Evolutionary conservation across 2,888 invertebrate species (phyloP).

Genomic region (Dryobota labecula): DNA sequence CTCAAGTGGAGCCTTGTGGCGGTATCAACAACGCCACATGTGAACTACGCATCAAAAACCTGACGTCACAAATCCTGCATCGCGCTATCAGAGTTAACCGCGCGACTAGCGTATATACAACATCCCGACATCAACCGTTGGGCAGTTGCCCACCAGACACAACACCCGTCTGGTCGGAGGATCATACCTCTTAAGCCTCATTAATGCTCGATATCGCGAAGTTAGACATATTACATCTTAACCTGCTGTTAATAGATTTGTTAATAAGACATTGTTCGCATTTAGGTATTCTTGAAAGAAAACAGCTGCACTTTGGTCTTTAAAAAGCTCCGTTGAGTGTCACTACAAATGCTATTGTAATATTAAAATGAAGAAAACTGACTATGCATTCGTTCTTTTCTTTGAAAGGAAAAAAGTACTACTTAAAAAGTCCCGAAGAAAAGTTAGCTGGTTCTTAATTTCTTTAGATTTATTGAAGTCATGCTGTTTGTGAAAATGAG

Average conservation of each 20-base stretch:
- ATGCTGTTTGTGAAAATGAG: conserved; percentile 14
- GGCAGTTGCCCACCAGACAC: too few species aligned
- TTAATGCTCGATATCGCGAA: conserved; percentile 19
- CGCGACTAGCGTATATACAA: too few species aligned
- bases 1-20: conserved; percentile 4
- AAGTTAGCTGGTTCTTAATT: conserved; percentile 39
- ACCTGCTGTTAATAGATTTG: not conserved
- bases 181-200: too few species aligned
- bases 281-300: not conserved
- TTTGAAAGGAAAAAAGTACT: conserved; percentile 18
- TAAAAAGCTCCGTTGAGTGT: not conserved
- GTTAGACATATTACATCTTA: conserved; percentile 9
- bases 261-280: not conserved
- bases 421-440: conserved; percentile 18
- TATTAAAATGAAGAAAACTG: conserved; percentile 13
- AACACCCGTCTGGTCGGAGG: too few species aligned
- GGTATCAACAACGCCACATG: too few species aligned
- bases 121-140: too few species aligned
- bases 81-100: too few species aligned
- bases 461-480: conserved; percentile 21
- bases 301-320: not conserved
- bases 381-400: conserved; percentile 11
- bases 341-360: conserved; percentile 11
- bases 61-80: too few species aligned
- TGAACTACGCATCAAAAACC: too few species aligned